A percentile compares a stretch with the other conserved stretches of the same genome.
These are phyloP conservation scores for Iphiclides podalirius DNA, from an alignment of 2,888 invertebrate species.

Conservation along the genomic window DNA sequence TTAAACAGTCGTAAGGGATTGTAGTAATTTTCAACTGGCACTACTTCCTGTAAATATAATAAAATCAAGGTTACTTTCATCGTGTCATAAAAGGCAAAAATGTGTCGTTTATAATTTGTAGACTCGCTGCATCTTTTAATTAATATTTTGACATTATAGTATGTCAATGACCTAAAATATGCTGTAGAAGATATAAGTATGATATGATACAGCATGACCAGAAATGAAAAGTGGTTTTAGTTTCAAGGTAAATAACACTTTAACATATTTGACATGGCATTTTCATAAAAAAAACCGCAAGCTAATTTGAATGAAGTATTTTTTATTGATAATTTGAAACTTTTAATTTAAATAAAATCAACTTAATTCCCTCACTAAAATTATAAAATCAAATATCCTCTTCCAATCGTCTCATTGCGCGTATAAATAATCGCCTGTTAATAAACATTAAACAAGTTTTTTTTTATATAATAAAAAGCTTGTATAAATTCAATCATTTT, in stretches of 20 bases:
- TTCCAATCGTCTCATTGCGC: too few species aligned
- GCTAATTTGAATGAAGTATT: slow-evolving; percentile 28
- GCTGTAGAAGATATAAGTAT: slow-evolving; percentile 23
- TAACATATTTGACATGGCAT: slow-evolving; percentile 17
- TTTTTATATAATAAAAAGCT: too few species aligned
- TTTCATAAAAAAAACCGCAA: neutral
- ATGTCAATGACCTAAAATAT: slow-evolving; percentile 47
- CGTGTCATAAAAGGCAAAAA: too few species aligned
- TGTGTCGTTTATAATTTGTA: too few species aligned
- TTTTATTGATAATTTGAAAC: neutral
- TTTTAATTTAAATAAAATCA: neutral
- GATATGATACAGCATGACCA: slow-evolving; percentile 23
- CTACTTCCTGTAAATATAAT: neutral
- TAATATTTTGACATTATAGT: neutral
- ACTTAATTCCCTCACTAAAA: too few species aligned
- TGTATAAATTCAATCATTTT: too few species aligned
- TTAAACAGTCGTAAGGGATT: slow-evolving; percentile 35
- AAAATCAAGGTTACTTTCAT: too few species aligned
- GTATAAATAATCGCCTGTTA: too few species aligned
- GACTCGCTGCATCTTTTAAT: too few species aligned
- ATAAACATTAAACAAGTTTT: too few species aligned
- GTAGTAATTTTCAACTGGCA: slow-evolving; percentile 3
- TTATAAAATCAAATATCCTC: too few species aligned
- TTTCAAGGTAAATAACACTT: slow-evolving; percentile 27
- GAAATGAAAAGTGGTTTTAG: slow-evolving; percentile 22